phyloP scores from a whole-genome alignment of 2,797 vertebrate species.

The Gallirallus australis region DNA sequence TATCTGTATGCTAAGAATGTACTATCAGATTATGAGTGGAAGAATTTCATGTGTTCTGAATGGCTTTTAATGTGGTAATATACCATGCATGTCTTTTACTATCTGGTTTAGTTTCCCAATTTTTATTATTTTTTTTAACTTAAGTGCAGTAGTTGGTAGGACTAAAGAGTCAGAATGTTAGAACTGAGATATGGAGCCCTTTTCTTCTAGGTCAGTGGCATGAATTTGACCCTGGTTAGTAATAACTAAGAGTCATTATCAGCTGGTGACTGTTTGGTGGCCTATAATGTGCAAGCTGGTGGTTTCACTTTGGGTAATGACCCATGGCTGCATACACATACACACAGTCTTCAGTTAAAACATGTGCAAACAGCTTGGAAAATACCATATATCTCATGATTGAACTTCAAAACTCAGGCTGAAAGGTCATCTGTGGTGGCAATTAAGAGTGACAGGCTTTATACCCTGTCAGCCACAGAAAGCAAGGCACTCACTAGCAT shows the following conservation, averaged over 20 bases:
- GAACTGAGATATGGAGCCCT: conserved; percentile 43
- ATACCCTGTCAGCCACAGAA: not conserved
- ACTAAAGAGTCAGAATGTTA: not conserved
- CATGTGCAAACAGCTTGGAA: conserved; percentile 34
- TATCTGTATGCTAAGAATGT: not conserved
- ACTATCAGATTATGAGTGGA: not conserved
- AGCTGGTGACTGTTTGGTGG: conserved; percentile 65
- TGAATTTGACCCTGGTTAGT: conserved; percentile 70
- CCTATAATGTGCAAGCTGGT: conserved; percentile 38
- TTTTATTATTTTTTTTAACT: not conserved
- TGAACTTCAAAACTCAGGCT: conserved; percentile 43
- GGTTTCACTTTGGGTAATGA: conserved; percentile 68
- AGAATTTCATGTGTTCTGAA: not conserved
- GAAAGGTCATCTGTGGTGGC: conserved; percentile 19
- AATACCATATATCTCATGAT: conserved; percentile 5
- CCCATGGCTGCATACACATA: conserved; percentile 48
- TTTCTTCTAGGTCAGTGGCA: conserved; percentile 68
- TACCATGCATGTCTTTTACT: not conserved
- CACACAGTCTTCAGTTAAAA: conserved; percentile 30
- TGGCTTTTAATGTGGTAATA: not conserved
- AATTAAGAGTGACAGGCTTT: conserved; percentile 45
- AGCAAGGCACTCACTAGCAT: not conserved
- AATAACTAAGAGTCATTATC: conserved; percentile 50
- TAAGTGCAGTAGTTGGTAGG: not conserved
- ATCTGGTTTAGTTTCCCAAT: not conserved